Base-by-base conservation (phyloP, 2,888 invertebrate genomes). In the Sphinx pinastri region DNA sequence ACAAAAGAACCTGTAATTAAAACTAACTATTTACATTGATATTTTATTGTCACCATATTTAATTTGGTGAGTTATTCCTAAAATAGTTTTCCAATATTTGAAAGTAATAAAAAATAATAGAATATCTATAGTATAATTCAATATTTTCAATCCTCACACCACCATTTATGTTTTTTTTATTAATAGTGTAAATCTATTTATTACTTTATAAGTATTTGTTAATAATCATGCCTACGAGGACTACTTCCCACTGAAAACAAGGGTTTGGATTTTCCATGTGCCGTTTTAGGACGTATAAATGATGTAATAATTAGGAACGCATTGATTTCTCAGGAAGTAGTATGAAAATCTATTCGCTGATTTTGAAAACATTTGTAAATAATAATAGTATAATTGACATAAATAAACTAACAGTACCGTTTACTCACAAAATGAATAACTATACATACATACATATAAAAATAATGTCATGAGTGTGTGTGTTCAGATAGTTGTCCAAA, bases 11-110 rank as follows among this genome's bases (percentile, higher is more conserved):
- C 81, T 82, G 76, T 83, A 84, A 87, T 90, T 90, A 63, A 88
- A 86, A 88, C 88, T 91, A 90, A 85, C 85, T 92, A 91, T 92
- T 79, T 93, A 93, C 92, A 93, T 79, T 90, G 90, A 91, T 92
- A 91, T 91, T 87, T 93, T 93, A 93, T 92, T 92, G 92, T 93
- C 93, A 93, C 93, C 93, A 92, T 90, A 84, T 84, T 82, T 83
- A 85, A 79, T 74, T 71, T 92, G 93, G 93, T 92, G 92, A 93
- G 83, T 85, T 84, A 86, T 67, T 47, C 12, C 63, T 47, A 49
- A 63, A 49, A 66, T 58, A 63, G 63, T 49, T 63, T 63, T 47
- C 47, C 47, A 63, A 49, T 19, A 31, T 63, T 19, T 49, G 63
- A 63, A 49, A 47, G 47, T 63, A 49, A 63, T 63, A 63, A 12